Evolutionary conservation across 2,888 invertebrate species (phyloP), one percentile per base, ranked within the genome.

Genomic region (Trimorus sp.): DNA sequence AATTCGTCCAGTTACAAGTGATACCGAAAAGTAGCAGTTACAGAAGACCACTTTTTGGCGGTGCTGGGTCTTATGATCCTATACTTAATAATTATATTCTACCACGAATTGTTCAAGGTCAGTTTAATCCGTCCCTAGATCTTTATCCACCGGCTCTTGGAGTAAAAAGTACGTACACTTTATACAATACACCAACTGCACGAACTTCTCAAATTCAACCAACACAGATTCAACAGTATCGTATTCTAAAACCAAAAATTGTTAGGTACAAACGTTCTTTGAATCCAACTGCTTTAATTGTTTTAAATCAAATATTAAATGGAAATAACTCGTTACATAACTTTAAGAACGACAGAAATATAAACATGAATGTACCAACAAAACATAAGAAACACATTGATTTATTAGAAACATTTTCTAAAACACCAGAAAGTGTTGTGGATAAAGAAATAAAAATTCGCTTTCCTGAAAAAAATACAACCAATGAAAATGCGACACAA

Each of bases 401-500:
- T 42, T 66, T 90, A 0, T 70, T 91, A 15, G 73, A 87, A 53
- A 86, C 87, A 26, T 56, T 90, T 12, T 87, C 89, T 0, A 81
- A 74, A 48, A 74, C 90, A 51, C 83, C 85, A 7, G 83, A 82
- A 0, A 84, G 85, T 2, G 84, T 89, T 1, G 85, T 91, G 5
- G 83, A 90, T 40, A 84, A 87, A 62, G 92, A 92, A 84, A 88
- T 91, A 8, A 69, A 87, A 15, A 62, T 79, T 15, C 82, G 89
- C 77, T 88, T 88, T 69, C 82, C 86, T 42, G 66, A 82, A 36
- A 51, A 37, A 79, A 71, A 15, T 76, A 87, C n/a, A 68, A 85
- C 89, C 9, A 49, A 68, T 42, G 90, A 92, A n/a, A 89, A 89
- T 6, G 89, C 91, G 9, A 87, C 90, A 42, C 87, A 89, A 3